A percentile compares a stretch with the other conserved stretches of the same genome.
phyloP scores from a whole-genome alignment of 2,797 vertebrate genomes.

The Aeoliscus strigatus region DNA sequence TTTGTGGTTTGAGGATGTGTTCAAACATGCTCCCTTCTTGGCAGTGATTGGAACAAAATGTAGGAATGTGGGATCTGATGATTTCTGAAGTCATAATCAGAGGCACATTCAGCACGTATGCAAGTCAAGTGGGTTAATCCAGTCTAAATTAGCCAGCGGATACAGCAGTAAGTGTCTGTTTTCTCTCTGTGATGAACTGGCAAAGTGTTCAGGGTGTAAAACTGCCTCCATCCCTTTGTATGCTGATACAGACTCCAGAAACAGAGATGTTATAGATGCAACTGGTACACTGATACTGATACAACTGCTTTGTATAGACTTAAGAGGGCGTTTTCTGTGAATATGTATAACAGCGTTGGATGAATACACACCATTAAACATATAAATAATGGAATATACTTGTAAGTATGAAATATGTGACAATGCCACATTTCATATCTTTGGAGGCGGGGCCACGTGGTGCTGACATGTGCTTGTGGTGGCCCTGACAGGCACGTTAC shows the following conservation, averaged over 20 bases:
- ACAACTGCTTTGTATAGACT: too few relatives aligned
- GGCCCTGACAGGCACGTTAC: too few relatives aligned
- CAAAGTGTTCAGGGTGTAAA: conserved; percentile 6
- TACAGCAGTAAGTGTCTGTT: conserved; percentile 3
- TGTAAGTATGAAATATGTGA: too few relatives aligned
- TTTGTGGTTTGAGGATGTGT: conserved; percentile 26
- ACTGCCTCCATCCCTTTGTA: background rate
- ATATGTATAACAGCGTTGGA: too few relatives aligned
- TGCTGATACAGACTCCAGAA: conserved; percentile 1
- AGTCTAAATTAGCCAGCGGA: conserved; percentile 13
- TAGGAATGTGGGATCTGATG: conserved; percentile 16
- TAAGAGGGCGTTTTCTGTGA: too few relatives aligned
- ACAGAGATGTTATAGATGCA: conserved; percentile 9
- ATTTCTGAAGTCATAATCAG: conserved; percentile 24
- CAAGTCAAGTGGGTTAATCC: conserved; percentile 30
- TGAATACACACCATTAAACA: too few relatives aligned
- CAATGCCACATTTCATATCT: too few relatives aligned
- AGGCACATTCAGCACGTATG: conserved; percentile 27
- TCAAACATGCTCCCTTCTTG: conserved; percentile 28
- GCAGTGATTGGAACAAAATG: conserved; percentile 21
- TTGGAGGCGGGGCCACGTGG: too few relatives aligned
- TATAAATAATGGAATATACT: too few relatives aligned
- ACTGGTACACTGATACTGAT: too few relatives aligned
- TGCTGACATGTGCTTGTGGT: too few relatives aligned
- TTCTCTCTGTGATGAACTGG: conserved; percentile 13